Base-by-base conservation (phyloP, 2,797 vertebrate genomes). In the Oryzias sinensis region DNA sequence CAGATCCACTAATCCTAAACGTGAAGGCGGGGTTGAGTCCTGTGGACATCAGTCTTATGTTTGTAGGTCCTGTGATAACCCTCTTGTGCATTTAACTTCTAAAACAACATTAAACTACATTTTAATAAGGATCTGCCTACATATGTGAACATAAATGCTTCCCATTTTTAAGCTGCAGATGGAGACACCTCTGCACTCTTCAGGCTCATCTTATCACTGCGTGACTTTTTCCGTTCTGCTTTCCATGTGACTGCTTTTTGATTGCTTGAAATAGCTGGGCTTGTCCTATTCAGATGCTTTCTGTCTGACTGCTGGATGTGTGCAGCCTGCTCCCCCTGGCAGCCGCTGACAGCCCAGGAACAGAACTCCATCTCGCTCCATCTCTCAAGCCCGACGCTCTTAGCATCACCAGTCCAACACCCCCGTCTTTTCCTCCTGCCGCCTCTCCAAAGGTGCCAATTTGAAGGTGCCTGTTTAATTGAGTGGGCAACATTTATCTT, bases 391-490 rank as follows among this genome's bases (percentile, higher is more conserved):
- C 65, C 60, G 51, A 40, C 40, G 2, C 69, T 81, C 68, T 80
- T 73, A 68, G 43, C 69, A 79, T 68, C 65, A 66, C 18, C 72
- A 65, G 72, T 68, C 11, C 72, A 17, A 53, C 51, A 11, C 59
- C 63, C 25, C 52, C 52, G 25, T 48, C 57, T 6, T 54, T 45
- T 42, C 57, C 62, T 56, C 18, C 43, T 33, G 53, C 57, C 68
- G 50, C 3, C 68, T 65, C 71, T 80, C 69, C 50, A 58, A 74
- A 78, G 67, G 55, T 13, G 4, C 56, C 74, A 77, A 80, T 82
- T 77, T 79, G 58, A 53, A 76, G 54, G 56, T 57, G 72, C 77
- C 77, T 59, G 66, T 77, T 66, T 84, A 84, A 85, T 84, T 83
- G 67, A 86, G 80, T 63, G 54, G 72, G 64, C 72, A 75, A 66